Conservation (phyloP, 1,140 invertebrate species). For the Platyscapa corneri region DNA sequence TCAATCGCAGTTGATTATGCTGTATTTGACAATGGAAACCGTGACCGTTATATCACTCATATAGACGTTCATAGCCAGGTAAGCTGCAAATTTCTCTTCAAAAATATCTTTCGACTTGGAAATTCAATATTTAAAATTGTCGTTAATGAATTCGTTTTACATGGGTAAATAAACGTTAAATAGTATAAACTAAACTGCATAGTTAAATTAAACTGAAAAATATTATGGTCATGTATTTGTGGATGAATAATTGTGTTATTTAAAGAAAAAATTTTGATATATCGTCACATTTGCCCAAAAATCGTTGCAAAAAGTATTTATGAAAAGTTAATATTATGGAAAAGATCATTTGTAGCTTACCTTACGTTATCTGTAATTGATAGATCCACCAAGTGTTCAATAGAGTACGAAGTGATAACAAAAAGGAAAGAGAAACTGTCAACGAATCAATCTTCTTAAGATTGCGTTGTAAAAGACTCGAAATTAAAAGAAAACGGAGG, state of each 20-base stretch:
- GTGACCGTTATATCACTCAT: constrained; percentile 43
- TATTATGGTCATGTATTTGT: background rate
- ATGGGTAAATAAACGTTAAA: background rate
- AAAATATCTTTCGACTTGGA: constrained; percentile 37
- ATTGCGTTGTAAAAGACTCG: constrained; percentile 21
- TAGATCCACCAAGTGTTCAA: constrained; percentile 71
- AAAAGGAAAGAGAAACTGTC: constrained; percentile 38
- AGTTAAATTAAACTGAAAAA: background rate
- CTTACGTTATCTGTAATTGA: constrained; percentile 51
- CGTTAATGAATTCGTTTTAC: constrained; percentile 17
- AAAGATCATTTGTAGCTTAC: constrained; percentile 23
- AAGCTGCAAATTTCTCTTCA: constrained; percentile 43
- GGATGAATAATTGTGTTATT: background rate
- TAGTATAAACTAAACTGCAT: background rate
- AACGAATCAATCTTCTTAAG: constrained; percentile 10
- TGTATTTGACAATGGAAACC: constrained; percentile 49
- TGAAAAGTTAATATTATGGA: constrained; percentile 7
- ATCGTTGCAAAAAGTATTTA: background rate
- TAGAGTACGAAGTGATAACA: constrained; percentile 51
- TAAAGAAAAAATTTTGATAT: background rate
- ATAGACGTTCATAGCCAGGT: constrained; percentile 44
- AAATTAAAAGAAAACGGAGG: constrained; percentile 10
- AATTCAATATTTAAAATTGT: constrained; percentile 22
- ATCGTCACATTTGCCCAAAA: background rate
- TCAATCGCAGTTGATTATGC: constrained; percentile 53